These are phyloP conservation scores for Clarias fuscus DNA, from an alignment of 2,797 vertebrate genomes.

Conservation along the genomic window DNA sequence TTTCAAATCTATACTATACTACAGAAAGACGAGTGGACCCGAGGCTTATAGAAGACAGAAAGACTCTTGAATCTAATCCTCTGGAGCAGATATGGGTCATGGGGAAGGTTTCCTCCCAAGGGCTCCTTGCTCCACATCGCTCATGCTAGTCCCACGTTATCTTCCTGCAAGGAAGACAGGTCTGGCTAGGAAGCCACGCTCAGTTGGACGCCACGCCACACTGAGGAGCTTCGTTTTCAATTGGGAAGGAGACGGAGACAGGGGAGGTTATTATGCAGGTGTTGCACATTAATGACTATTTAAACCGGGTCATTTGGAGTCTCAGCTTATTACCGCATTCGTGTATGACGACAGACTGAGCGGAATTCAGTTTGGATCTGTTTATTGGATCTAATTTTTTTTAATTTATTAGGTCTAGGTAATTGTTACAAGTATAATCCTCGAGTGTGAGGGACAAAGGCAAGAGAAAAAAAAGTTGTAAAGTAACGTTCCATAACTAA, in stretches of 20 bases:
- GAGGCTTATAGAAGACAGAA: slow-evolving; percentile 46
- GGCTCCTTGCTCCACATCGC: slow-evolving; percentile 41
- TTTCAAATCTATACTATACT: neutral
- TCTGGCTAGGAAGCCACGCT: slow-evolving; percentile 28
- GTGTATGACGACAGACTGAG: slow-evolving; percentile 23
- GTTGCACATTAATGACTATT: slow-evolving; percentile 50
- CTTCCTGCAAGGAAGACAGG: slow-evolving; percentile 9
- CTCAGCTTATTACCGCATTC: slow-evolving; percentile 15
- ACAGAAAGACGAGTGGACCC: neutral
- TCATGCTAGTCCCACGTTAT: slow-evolving; percentile 24
- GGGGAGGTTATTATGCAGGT: slow-evolving; percentile 50
- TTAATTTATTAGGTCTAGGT: slow-evolving; percentile 36
- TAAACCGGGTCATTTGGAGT: slow-evolving; percentile 46
- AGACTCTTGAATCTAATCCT: slow-evolving; percentile 53
- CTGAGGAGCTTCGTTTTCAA: slow-evolving; percentile 50
- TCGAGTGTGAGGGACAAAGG: neutral
- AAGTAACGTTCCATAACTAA: slow-evolving; percentile 58
- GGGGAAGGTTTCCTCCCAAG: slow-evolving; percentile 48
- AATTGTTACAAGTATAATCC: slow-evolving; percentile 44
- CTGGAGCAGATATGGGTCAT: slow-evolving; percentile 56
- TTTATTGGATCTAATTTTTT: neutral
- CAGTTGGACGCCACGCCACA: slow-evolving; percentile 21
- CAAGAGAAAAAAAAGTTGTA: slow-evolving; percentile 11
- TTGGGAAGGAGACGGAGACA: slow-evolving; percentile 48
- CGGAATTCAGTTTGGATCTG: neutral